Evolutionary conservation across 2,113 vertebrate genomes (phyloP).

Genomic region (Ctenomys sociabilis): DNA sequence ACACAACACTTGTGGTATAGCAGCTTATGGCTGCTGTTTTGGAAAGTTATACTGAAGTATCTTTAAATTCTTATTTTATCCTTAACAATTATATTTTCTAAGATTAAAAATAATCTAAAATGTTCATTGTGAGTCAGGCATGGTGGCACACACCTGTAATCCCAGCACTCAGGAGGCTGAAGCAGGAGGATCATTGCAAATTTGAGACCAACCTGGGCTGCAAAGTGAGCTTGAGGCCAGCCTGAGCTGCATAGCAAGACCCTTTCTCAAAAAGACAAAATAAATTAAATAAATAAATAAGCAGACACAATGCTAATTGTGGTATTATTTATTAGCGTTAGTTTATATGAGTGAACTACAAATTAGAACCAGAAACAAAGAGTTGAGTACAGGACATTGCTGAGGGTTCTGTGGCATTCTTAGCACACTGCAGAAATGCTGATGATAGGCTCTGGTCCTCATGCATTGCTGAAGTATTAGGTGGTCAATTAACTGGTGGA

Average conservation of each 20-base stretch:
- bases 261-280: no score
- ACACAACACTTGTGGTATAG: not conserved
- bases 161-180: no score
- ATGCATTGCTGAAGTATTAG: no score
- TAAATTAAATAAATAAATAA: no score
- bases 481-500: no score
- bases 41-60: constrained; percentile 19
- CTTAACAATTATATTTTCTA: constrained; percentile 9
- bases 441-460: no score
- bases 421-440: no score
- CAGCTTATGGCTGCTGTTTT: not conserved
- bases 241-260: no score
- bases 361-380: not conserved
- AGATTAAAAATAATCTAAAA: not conserved
- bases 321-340: not conserved
- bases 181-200: no score
- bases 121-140: not conserved
- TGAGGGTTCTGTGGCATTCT: not conserved
- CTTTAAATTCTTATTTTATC: constrained; percentile 18
- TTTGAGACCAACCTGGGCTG: no score
- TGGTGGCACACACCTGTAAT: no score
- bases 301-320: not conserved
- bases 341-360: not conserved
- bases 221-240: no score
- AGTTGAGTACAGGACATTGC: not conserved